Evolutionary conservation across 2,113 vertebrate genomes (phyloP).

Genomic region (Corapipo altera): DNA sequence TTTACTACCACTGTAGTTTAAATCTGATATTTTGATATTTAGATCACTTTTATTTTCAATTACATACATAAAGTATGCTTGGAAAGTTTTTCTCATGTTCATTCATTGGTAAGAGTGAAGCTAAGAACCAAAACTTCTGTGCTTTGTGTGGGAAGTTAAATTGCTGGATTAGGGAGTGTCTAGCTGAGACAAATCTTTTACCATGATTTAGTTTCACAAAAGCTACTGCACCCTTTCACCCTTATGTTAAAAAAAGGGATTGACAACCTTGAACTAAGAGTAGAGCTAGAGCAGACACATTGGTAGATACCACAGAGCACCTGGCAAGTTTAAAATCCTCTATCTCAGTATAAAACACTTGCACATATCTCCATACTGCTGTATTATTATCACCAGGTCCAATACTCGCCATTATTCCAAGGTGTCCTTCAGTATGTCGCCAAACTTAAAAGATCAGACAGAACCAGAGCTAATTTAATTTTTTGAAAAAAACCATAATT

Average conservation of each 20-base stretch:
- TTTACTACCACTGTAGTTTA: background rate
- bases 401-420: background rate
- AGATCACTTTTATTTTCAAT: background rate
- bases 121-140: background rate
- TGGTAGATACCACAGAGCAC: background rate
- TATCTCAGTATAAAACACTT: background rate
- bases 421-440: background rate
- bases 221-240: background rate
- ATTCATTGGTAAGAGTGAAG: background rate
- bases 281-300: background rate
- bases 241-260: background rate
- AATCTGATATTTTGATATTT: background rate
- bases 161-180: background rate
- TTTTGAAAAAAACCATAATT: background rate
- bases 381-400: background rate
- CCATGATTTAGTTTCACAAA: background rate
- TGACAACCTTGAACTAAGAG: background rate
- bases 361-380: background rate
- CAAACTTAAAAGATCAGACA: background rate
- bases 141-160: background rate
- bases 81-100: background rate
- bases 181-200: background rate
- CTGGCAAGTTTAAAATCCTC: background rate
- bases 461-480: background rate
- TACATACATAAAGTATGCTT: background rate